Evolutionary conservation across 2,888 invertebrate species (phyloP), one percentile per base, ranked within the genome.

Genomic region (Brenthis daphne): DNA sequence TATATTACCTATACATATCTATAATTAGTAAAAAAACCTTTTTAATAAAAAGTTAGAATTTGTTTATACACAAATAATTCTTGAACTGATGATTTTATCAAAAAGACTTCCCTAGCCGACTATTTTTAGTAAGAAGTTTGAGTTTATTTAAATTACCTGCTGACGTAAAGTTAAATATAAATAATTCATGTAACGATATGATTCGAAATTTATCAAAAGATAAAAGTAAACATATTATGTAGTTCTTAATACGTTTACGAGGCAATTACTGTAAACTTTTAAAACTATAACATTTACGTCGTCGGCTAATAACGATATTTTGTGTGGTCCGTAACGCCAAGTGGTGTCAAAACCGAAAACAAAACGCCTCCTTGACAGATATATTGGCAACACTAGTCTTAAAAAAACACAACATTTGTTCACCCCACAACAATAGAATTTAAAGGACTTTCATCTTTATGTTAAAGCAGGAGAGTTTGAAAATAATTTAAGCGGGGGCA

Each of bases 311-410:
- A 88, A 86, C 83, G 83, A 85, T 88, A 85, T 85, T 76, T 83
- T 85, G 90, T 88, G 90, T 86, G 90, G 87, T 85, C 88, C 79
- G 85, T 86, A 87, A 88, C 80, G 82, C 85, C 89, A 89, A 84
- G 82, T 90, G 90, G 85, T 85, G 79, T 80, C 84, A 81, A 80
- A 83, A 80, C 80, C 80, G 82, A 79, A 83, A 85, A 88, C 89
- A 87, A 89, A 91, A 90, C 86, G 84, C 84, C 85, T 80, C 77
- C 84, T 79, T 87, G 92, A 92, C 90, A 91, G 92, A 92, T 90
- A 88, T 91, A 92, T 87, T 85, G 83, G 86, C 82, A 78, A 82
- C 82, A 80, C 80, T 82, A 82, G 63, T 63, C 54, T 83, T 83
- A 79, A 77, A 82, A 81, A 80, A 84, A 84, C 86, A 83, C 57